Evolutionary conservation across 2,888 invertebrate genomes (phyloP).

Genomic region (Micoletzkya japonica): DNA sequence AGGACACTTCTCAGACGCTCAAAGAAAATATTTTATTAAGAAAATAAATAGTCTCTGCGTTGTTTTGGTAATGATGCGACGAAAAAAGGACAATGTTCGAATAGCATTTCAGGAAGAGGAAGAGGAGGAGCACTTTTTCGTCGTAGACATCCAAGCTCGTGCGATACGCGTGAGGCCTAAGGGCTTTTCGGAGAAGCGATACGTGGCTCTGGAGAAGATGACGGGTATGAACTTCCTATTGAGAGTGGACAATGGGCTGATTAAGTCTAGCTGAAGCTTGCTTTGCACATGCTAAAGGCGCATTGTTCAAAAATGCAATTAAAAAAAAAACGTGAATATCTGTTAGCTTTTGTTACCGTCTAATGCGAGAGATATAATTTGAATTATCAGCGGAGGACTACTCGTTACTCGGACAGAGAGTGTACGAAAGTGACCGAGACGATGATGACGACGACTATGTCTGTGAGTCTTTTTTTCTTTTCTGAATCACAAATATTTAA

Average conservation of each 20-base stretch:
- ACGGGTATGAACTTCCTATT: not conserved
- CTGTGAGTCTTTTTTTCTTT: not conserved
- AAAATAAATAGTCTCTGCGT: too few relatives aligned
- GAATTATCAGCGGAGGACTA: conserved; percentile 3
- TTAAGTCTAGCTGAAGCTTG: too few relatives aligned
- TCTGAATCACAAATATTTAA: not conserved
- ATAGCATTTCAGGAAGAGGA: too few relatives aligned
- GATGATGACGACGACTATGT: conserved; percentile 17
- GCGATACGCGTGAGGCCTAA: not conserved
- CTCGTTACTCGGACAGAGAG: not conserved
- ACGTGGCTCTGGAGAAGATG: conserved; percentile 9
- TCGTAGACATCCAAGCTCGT: conserved; percentile 3
- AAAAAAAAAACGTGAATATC: too few relatives aligned
- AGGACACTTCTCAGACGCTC: too few relatives aligned
- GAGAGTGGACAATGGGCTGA: not conserved
- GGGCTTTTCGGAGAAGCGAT: not conserved
- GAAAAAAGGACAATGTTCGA: too few relatives aligned
- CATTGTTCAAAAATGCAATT: too few relatives aligned
- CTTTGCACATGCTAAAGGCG: too few relatives aligned
- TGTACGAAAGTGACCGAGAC: not conserved
- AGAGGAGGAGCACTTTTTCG: conserved; percentile 6
- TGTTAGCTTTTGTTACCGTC: too few relatives aligned
- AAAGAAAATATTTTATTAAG: too few relatives aligned
- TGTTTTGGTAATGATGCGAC: too few relatives aligned
- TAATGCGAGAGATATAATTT: too few relatives aligned